Evolutionary conservation across 2,113 vertebrate genomes (phyloP), one percentile per base, ranked within the genome.

Genomic region (Merops nubicus): DNA sequence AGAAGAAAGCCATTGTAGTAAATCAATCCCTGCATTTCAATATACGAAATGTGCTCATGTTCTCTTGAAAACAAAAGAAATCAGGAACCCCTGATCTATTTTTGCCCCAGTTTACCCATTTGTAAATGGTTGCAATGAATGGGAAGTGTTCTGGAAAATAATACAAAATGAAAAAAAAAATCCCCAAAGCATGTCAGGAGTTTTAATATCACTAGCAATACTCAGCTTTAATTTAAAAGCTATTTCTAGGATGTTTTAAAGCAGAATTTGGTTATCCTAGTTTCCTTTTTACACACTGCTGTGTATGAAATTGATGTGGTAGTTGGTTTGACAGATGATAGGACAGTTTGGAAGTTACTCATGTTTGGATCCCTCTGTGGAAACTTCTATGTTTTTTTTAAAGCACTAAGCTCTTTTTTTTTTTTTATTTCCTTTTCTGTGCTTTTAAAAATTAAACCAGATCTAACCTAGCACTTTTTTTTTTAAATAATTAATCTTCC

Each of bases 271-370:
- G 48, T 56, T 92, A 79, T 88, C 57, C 28, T 65, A 31, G 45
- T 76, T 94, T 90, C 34, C 40, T 76, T 92, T 87, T 50, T 74
- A 62, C 50, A 63, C 70, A 19, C 50, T 92, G 40, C 75, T 94
- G 57, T 93, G 90, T 80, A 80, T 53, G 68, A 93, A 69, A 77
- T 79, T 72, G n/a, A 83, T 53, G 63, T 43, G 47, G 70, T 93
- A 83, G 40, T 14, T 91, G 25, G 36, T 80, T 93, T 95, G 75
- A 87, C 74, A 90, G 85, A 92, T 88, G 74, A 91, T 62, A 57
- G 70, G 78, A 62, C 31, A 79, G n/a, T 69, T 82, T 91, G 33
- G 45, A 85, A 94, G 56, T 91, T 83, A 91, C n/a, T 93, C 45
- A 38, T 83, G 42, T 94, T 91, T 95, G 88, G 25, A 95, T 88